These are phyloP conservation scores for Homarus gammarus DNA, from an alignment of 2,888 invertebrate species.

Conservation along the genomic window DNA sequence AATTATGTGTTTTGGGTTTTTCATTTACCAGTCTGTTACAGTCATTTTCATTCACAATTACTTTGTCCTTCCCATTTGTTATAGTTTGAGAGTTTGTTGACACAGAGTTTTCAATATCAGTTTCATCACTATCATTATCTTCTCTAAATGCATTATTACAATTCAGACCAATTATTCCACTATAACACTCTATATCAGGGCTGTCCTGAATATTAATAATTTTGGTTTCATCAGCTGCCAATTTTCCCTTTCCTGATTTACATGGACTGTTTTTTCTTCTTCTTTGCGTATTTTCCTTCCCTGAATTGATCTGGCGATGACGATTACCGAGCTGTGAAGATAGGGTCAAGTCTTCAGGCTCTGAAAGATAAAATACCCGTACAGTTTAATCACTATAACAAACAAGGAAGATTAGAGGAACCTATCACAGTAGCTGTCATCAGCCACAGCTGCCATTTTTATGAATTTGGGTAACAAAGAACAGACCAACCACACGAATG, in stretches of 20 bases:
- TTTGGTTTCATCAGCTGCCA: background rate
- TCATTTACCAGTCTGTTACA: background rate
- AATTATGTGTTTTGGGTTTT: background rate
- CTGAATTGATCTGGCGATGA: background rate
- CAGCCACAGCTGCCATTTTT: no score
- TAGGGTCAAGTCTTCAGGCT: background rate
- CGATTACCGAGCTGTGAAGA: background rate
- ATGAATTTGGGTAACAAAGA: no score
- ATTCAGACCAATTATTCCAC: background rate
- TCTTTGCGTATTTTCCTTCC: constrained; percentile 11
- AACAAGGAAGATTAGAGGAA: no score
- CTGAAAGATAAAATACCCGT: background rate
- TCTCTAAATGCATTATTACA: background rate
- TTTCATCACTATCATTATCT: constrained; percentile 8
- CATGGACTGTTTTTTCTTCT: background rate
- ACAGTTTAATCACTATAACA: background rate
- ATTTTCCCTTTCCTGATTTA: background rate
- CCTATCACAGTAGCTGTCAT: no score
- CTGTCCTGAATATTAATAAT: background rate
- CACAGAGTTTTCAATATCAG: background rate
- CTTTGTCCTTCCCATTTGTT: background rate
- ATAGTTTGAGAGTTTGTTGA: background rate
- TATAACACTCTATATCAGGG: constrained; percentile 14
- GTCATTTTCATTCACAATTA: background rate
- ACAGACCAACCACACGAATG: no score